Conservation (phyloP, 2,888 invertebrate genomes). For the Eucriotettix oculatus region DNA sequence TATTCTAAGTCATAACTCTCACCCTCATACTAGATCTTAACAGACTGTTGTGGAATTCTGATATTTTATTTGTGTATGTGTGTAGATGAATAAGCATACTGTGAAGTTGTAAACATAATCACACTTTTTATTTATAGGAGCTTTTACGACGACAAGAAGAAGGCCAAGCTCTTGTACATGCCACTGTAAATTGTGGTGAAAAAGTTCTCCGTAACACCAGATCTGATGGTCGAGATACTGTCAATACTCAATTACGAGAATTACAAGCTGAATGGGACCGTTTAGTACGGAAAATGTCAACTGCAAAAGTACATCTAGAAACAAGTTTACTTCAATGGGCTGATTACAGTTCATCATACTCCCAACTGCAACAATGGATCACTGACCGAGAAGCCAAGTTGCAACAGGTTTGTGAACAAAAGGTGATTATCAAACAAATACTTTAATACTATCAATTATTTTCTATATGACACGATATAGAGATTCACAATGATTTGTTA, state of each 20-base stretch:
- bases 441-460: not conserved
- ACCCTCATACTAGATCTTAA: too few relatives aligned
- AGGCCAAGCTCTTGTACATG: slow-evolving; percentile 72
- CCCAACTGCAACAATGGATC: slow-evolving; percentile 87
- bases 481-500: not conserved
- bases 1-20: too few relatives aligned
- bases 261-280: slow-evolving; percentile 86
- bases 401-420: slow-evolving; percentile 76
- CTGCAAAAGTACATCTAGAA: slow-evolving; percentile 79
- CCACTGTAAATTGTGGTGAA: slow-evolving; percentile 77
- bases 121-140: slow-evolving; percentile 44
- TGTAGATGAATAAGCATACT: too few relatives aligned
- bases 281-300: slow-evolving; percentile 77
- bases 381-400: slow-evolving; percentile 82
- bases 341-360: slow-evolving; percentile 85
- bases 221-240: slow-evolving; percentile 75
- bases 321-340: slow-evolving; percentile 88
- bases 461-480: not conserved
- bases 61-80: too few relatives aligned
- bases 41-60: too few relatives aligned
- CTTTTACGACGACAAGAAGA: slow-evolving; percentile 66
- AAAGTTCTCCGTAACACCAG: slow-evolving; percentile 75
- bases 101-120: too few relatives aligned
- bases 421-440: slow-evolving; percentile 24
- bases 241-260: slow-evolving; percentile 74